Evolutionary conservation across 1,140 invertebrate genomes (phyloP).

Genomic region (Drosophila chauvacae): DNA sequence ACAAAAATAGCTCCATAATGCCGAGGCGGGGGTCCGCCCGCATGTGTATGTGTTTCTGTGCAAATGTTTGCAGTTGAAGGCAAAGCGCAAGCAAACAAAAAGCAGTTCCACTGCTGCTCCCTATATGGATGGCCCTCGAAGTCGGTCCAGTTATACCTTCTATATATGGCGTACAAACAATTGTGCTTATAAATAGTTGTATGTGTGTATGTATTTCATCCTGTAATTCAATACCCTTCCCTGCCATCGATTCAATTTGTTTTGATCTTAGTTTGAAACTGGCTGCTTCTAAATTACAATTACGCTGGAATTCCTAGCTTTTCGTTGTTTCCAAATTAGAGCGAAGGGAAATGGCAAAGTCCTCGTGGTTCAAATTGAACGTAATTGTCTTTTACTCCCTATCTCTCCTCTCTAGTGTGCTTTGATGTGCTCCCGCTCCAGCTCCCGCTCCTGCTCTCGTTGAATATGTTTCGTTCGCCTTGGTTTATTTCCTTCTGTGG

Average conservation of each 20-base stretch:
- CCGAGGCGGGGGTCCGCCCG: constrained; percentile 10
- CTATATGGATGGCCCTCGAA: constrained; percentile 71
- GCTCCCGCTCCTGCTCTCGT: neutral
- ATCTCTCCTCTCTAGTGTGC: constrained; percentile 13
- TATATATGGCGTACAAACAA: neutral
- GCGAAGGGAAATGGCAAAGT: constrained; percentile 21
- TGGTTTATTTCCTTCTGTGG: constrained; percentile 39
- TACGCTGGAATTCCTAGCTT: constrained; percentile 53
- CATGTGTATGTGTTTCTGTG: neutral
- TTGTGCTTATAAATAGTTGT: neutral
- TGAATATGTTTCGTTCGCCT: constrained; percentile 34
- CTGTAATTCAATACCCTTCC: constrained; percentile 56
- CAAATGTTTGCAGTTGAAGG: constrained; percentile 67
- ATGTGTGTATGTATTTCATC: neutral
- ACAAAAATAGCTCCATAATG: constrained; percentile 75
- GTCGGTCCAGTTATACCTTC: constrained; percentile 38
- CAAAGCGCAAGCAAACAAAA: constrained; percentile 62
- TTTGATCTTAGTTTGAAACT: constrained; percentile 33
- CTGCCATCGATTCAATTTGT: constrained; percentile 56
- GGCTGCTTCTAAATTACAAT: constrained; percentile 75
- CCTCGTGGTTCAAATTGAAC: constrained; percentile 60
- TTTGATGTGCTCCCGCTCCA: constrained; percentile 13
- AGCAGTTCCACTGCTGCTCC: constrained; percentile 47
- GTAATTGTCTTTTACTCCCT: constrained; percentile 57
- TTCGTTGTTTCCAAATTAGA: constrained; percentile 32